phyloP scores from a whole-genome alignment of 2,888 invertebrate species.

The Octonoba sinensis region DNA sequence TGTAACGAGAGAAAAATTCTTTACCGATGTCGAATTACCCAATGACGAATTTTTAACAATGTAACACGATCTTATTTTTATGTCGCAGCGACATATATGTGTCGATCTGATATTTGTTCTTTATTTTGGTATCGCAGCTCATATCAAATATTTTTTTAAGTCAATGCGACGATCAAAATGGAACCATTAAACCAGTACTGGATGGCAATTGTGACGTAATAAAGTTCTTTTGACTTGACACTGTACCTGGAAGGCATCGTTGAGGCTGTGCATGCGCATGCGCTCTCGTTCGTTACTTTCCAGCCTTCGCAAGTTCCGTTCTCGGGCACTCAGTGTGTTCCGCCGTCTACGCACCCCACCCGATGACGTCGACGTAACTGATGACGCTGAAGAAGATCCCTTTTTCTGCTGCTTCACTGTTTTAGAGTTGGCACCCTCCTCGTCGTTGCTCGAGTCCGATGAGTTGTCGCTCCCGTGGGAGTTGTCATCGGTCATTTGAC shows the following conservation, averaged over 20 bases:
- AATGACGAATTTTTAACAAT: no score
- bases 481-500: conserved; percentile 29
- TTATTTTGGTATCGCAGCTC: no score
- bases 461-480: conserved; percentile 59
- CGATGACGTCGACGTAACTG: not conserved
- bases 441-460: conserved; percentile 64
- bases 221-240: conserved; percentile 76
- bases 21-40: no score
- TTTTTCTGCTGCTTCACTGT: conserved; percentile 52
- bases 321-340: conserved; percentile 84
- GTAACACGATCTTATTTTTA: no score
- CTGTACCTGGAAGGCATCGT: conserved; percentile 90
- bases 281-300: conserved; percentile 93
- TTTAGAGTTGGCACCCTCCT: conserved; percentile 22
- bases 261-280: conserved; percentile 92
- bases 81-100: no score
- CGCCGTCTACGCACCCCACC: conserved; percentile 74
- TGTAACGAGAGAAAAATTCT: no score
- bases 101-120: no score
- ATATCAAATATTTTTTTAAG: no score
- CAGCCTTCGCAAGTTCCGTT: conserved; percentile 85
- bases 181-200: conserved; percentile 75
- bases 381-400: conserved; percentile 25
- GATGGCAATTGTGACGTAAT: no score
- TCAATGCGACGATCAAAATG: no score